Conservation (phyloP, 2,888 invertebrate species). For the Ceraclea dissimilis region DNA sequence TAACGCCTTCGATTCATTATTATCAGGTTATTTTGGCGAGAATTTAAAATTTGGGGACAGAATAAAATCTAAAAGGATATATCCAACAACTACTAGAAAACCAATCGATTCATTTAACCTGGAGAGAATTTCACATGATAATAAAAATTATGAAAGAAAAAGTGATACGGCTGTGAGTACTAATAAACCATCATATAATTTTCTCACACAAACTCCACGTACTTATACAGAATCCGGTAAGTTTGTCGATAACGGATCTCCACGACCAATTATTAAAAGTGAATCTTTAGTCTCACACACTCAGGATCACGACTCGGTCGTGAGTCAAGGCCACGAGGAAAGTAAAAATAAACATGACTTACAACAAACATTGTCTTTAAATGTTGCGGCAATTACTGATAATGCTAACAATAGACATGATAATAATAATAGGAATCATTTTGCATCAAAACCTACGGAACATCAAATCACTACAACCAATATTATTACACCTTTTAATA, state of each 20-base stretch:
- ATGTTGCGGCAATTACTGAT: conserved; percentile 1
- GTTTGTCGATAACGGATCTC: conserved; percentile 4
- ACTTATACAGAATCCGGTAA: conserved; percentile 4
- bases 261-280: conserved; percentile 4
- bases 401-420: neutral
- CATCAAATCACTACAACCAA: too few species aligned
- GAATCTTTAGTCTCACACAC: neutral
- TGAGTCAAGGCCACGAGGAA: conserved; percentile 12
- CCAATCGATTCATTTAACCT: neutral
- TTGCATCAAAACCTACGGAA: too few species aligned
- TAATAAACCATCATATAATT: too few species aligned
- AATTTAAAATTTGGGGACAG: neutral
- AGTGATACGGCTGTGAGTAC: too few species aligned
- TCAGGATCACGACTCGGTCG: conserved; percentile 11
- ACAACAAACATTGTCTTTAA: neutral
- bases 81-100: neutral
- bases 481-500: too few species aligned
- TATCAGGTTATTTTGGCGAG: conserved; percentile 6
- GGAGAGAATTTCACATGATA: neutral
- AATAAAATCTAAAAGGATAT: conserved; percentile 9
- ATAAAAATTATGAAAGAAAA: conserved; percentile 4
- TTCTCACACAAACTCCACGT: too few species aligned
- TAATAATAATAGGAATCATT: too few species aligned
- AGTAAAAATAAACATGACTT: conserved; percentile 7
- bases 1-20: conserved; percentile 17